Evolutionary conservation across 2,888 invertebrate species (phyloP).

Genomic region (Stenchaetothrips biformis): DNA sequence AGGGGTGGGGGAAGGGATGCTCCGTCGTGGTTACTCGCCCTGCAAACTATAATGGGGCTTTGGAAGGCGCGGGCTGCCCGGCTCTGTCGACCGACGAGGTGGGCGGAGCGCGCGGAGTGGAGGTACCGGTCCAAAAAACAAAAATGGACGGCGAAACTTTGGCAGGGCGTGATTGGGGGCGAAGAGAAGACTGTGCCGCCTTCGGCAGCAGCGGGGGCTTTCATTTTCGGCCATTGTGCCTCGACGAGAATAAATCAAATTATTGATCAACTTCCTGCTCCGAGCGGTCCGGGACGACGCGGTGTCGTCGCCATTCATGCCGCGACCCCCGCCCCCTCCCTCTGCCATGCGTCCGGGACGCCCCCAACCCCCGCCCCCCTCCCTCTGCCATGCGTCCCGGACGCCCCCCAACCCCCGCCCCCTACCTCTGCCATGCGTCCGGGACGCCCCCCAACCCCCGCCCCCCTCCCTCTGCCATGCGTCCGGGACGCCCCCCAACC

Average conservation of each 20-base stretch:
- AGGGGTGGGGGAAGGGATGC: not conserved
- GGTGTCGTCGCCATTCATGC: too few relatives aligned
- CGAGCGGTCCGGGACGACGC: not conserved
- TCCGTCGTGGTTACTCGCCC: too few relatives aligned
- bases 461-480: not conserved
- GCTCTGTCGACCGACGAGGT: too few relatives aligned
- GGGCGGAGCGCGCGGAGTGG: too few relatives aligned
- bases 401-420: not conserved
- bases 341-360: not conserved
- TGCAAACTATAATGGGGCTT: too few relatives aligned
- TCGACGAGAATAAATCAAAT: conserved; percentile 6
- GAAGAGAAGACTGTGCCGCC: too few relatives aligned
- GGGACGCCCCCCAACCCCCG: not conserved
- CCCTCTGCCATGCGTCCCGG: not conserved
- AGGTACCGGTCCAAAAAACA: too few relatives aligned
- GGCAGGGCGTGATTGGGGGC: too few relatives aligned
- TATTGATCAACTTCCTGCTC: conserved; percentile 8
- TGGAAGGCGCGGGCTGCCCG: too few relatives aligned
- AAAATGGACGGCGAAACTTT: too few relatives aligned
- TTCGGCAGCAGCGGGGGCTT: not conserved
- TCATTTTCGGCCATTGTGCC: not conserved
- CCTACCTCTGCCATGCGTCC: not conserved
- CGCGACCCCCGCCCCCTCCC: not conserved
- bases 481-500: not conserved
- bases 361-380: not conserved